Evolutionary conservation across 2,888 invertebrate species (phyloP).

Genomic region (Sphaeridia pumilis): DNA sequence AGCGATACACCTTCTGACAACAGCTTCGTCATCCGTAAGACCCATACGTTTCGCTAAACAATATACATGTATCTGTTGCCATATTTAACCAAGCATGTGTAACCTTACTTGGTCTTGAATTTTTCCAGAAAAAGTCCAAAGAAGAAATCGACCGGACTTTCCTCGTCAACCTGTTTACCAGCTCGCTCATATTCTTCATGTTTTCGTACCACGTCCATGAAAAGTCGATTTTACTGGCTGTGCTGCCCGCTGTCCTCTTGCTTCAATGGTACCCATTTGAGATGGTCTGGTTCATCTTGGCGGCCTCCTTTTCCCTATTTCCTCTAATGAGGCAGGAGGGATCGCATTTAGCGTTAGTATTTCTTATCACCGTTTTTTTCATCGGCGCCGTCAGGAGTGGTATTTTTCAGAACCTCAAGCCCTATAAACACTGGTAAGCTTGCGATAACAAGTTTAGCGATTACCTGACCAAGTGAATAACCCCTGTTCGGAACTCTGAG

Average conservation of each 20-base stretch:
- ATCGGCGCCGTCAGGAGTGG: constrained; percentile 35
- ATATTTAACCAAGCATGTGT: not conserved
- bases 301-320: constrained; percentile 74
- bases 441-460: not conserved
- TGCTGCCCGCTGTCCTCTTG: constrained; percentile 62
- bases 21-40: constrained; percentile 41
- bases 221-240: constrained; percentile 82
- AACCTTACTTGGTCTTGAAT: not conserved
- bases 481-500: too few relatives aligned
- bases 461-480: too few relatives aligned
- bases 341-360: constrained; percentile 25
- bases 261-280: constrained; percentile 60
- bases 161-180: constrained; percentile 62
- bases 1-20: constrained; percentile 55
- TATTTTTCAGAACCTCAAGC: constrained; percentile 7
- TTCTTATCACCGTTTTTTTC: constrained; percentile 35
- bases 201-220: constrained; percentile 99
- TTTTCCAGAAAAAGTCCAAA: constrained; percentile 13
- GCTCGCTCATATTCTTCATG: constrained; percentile 80
- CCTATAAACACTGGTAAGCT: not conserved
- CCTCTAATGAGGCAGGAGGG: constrained; percentile 70
- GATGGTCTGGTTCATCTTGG: constrained; percentile 65
- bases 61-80: too few relatives aligned
- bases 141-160: constrained; percentile 47
- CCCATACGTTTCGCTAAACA: too few relatives aligned